Evolutionary conservation across 1,140 invertebrate genomes (phyloP), one percentile per base, ranked within the genome.

Genomic region (Lethocerus indicus): DNA sequence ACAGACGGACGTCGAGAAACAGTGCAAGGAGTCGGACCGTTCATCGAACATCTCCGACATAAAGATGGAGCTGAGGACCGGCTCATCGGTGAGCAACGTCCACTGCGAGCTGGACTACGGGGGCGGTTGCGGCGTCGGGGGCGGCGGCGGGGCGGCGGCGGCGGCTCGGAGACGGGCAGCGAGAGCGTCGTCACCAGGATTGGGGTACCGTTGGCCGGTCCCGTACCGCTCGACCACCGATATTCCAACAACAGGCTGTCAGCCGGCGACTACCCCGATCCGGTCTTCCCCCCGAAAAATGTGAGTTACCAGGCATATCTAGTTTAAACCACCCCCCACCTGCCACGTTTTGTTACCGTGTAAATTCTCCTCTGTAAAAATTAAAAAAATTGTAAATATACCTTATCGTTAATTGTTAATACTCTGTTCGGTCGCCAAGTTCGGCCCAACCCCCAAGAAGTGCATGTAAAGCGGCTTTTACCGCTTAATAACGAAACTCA

Each of bases 21-120:
- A 83, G 60, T 85, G 79, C 58, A 84, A 85, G 57, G 84, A 88
- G 58, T 86, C 83, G 40, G 87, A 91, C 59, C 72, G 82, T 53
- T 88, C 83, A 59, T 91, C 88, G 42, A 88, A 89, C 61, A 81
- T 91, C 57, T 90, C 86, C 53, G 87, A 91, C 66, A 67, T 91
- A 59, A 93, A 92, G 67, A 71, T 86, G 40, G 87, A 93, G 64
- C 72, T 90, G 47, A 69, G 87, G 54, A 82, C 87, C 35, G 84
- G 85, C 51, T 85, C 81, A 47, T 90, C 78, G 48, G 72, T 81
- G 53, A 80, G 76, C 56, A 67, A 55, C 56, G 63, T 55, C 18
- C 57, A 58, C 37, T 57, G 54, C 35, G 63, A 67, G 40, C 61
- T 66, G 37, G 70, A 73, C 50, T 63, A 76, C 67, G 71, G 65